phyloP scores from a whole-genome alignment of 2,113 vertebrate genomes.

The Dipodomys ordii region DNA sequence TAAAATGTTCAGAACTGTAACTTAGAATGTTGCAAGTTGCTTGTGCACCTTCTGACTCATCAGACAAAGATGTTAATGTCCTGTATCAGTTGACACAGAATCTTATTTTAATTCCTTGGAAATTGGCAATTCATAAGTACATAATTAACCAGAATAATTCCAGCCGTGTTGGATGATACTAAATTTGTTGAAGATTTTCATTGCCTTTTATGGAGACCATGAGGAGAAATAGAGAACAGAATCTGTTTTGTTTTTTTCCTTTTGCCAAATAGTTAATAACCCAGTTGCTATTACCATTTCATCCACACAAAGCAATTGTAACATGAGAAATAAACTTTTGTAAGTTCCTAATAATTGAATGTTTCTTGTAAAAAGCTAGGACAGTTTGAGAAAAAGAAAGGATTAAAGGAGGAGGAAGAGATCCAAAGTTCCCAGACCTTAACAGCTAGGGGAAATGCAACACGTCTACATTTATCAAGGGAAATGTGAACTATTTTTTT shows the following conservation, averaged over 20 bases:
- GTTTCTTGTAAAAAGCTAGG: slow-evolving; percentile 62
- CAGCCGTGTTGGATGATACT: slow-evolving; percentile 19
- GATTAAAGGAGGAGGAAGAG: background rate
- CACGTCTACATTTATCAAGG: background rate
- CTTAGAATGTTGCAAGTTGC: background rate
- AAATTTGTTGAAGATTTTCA: slow-evolving; percentile 51
- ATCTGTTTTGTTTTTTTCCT: background rate
- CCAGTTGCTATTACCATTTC: slow-evolving; percentile 57
- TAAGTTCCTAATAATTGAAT: slow-evolving; percentile 29
- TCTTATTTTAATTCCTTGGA: slow-evolving; percentile 47
- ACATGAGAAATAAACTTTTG: slow-evolving; percentile 46
- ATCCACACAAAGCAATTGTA: slow-evolving; percentile 42
- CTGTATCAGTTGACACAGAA: slow-evolving; percentile 13
- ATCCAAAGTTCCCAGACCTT: slow-evolving; percentile 59
- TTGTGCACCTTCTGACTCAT: background rate
- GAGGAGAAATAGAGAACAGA: slow-evolving; percentile 8
- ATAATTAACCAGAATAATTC: slow-evolving; percentile 62
- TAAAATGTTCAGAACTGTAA: background rate
- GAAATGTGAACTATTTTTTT: slow-evolving; percentile 30
- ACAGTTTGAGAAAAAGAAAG: slow-evolving; percentile 58
- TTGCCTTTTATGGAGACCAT: slow-evolving; percentile 72
- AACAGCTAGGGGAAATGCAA: slow-evolving; percentile 35
- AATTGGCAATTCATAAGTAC: slow-evolving; percentile 29
- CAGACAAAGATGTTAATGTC: background rate
- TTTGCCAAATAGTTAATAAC: slow-evolving; percentile 61